A percentile compares a stretch with the other conserved stretches of the same genome.
These are phyloP conservation scores for Nemotelus pantherinus DNA, from an alignment of 2,888 invertebrate species.

Conservation along the genomic window DNA sequence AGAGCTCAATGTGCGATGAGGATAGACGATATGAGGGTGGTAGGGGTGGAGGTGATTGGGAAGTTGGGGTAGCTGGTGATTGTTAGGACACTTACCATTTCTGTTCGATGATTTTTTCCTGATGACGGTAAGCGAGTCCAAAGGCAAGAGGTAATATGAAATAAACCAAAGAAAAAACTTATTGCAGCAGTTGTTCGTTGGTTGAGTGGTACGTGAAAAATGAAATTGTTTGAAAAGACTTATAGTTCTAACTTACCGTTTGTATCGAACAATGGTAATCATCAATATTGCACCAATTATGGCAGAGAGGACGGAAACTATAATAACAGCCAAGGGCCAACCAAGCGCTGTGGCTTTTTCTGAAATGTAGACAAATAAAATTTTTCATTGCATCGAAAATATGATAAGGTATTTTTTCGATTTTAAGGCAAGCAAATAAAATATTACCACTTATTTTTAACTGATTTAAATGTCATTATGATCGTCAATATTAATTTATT, in stretches of 20 bases:
- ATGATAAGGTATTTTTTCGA: too few species aligned
- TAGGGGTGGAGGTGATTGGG: constrained; percentile 54
- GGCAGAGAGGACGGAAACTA: constrained; percentile 72
- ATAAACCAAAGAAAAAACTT: constrained; percentile 27
- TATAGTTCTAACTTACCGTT: constrained; percentile 66
- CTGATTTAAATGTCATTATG: background rate
- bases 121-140: constrained; percentile 46
- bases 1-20: constrained; percentile 42
- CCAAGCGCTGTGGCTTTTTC: constrained; percentile 71
- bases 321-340: constrained; percentile 71
- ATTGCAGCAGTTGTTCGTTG: background rate
- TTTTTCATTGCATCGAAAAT: background rate
- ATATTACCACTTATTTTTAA: background rate
- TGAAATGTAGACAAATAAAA: constrained; percentile 51
- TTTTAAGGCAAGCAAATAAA: too few species aligned
- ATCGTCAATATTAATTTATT: constrained; percentile 54
- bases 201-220: too few species aligned
- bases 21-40: constrained; percentile 19
- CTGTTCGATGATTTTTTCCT: constrained; percentile 64
- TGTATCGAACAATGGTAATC: constrained; percentile 71
- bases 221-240: background rate
- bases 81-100: constrained; percentile 61
- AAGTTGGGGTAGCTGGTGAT: constrained; percentile 47
- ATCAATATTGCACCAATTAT: constrained; percentile 72
- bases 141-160: background rate